These are phyloP conservation scores for Sarcophaga variegata DNA, from an alignment of 2,888 invertebrate genomes.

Conservation along the genomic window DNA sequence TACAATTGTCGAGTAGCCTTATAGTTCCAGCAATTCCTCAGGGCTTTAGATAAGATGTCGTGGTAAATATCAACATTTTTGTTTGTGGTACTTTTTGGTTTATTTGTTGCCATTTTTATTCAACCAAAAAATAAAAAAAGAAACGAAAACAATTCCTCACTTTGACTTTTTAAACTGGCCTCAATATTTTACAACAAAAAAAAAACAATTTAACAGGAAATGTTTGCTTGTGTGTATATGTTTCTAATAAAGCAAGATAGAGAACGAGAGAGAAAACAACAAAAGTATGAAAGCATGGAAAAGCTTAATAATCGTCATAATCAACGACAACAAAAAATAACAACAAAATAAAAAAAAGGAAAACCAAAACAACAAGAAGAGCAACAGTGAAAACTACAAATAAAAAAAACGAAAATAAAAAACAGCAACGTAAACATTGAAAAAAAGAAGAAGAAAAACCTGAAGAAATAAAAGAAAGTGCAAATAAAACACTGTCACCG, in stretches of 20 bases:
- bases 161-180: no score
- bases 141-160: no score
- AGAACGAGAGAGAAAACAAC: not conserved
- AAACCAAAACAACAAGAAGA: not conserved
- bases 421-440: constrained; percentile 7
- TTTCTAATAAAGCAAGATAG: not conserved
- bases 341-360: not conserved
- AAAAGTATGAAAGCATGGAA: not conserved
- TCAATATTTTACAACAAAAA: no score
- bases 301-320: constrained; percentile 19
- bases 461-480: constrained; percentile 28
- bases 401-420: constrained; percentile 14
- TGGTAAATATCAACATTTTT: no score
- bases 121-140: no score
- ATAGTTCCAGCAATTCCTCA: no score
- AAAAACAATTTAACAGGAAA: no score
- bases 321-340: not conserved
- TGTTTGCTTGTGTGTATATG: not conserved
- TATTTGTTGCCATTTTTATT: no score
- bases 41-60: no score
- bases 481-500: constrained; percentile 4
- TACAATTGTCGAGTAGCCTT: no score
- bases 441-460: constrained; percentile 18
- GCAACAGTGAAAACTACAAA: not conserved
- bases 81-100: no score